Conservation (phyloP, 2,888 invertebrate species). For the Rhagophthalmus giganteus region DNA sequence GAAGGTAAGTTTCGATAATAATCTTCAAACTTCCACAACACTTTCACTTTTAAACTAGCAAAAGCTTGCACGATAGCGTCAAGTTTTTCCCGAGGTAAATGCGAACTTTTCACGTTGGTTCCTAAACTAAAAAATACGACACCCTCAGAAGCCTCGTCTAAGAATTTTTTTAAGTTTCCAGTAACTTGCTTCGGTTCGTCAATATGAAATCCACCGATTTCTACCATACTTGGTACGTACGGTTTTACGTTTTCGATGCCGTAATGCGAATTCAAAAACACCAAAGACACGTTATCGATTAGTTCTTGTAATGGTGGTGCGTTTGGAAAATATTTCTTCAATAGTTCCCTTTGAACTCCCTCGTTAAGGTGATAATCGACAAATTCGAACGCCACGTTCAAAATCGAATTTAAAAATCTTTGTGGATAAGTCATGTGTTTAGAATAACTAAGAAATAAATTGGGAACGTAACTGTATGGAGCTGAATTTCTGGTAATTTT, state of each 20-base stretch:
- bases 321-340: slow-evolving; percentile 38
- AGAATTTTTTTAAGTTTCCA: slow-evolving; percentile 31
- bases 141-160: slow-evolving; percentile 40
- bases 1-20: slow-evolving; percentile 57
- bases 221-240: slow-evolving; percentile 44
- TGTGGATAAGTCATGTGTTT: slow-evolving; percentile 48
- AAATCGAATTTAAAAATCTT: slow-evolving; percentile 42
- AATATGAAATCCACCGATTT: slow-evolving; percentile 46
- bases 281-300: slow-evolving; percentile 39
- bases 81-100: slow-evolving; percentile 33
- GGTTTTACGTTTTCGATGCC: slow-evolving; percentile 43
- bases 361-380: slow-evolving; percentile 18
- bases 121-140: slow-evolving; percentile 43
- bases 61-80: slow-evolving; percentile 60
- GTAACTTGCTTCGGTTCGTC: slow-evolving; percentile 27
- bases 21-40: slow-evolving; percentile 71
- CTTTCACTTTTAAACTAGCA: slow-evolving; percentile 60
- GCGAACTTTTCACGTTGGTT: slow-evolving; percentile 36
- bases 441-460: slow-evolving; percentile 37
- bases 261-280: slow-evolving; percentile 43
- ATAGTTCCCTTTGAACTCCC: slow-evolving; percentile 31
- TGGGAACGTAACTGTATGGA: slow-evolving; percentile 48
- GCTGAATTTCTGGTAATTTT: slow-evolving; percentile 44
- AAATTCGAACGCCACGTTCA: slow-evolving; percentile 13
- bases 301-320: slow-evolving; percentile 39